phyloP scores from a whole-genome alignment of 2,888 invertebrate species.

The Leptura quadrifasciata region DNA sequence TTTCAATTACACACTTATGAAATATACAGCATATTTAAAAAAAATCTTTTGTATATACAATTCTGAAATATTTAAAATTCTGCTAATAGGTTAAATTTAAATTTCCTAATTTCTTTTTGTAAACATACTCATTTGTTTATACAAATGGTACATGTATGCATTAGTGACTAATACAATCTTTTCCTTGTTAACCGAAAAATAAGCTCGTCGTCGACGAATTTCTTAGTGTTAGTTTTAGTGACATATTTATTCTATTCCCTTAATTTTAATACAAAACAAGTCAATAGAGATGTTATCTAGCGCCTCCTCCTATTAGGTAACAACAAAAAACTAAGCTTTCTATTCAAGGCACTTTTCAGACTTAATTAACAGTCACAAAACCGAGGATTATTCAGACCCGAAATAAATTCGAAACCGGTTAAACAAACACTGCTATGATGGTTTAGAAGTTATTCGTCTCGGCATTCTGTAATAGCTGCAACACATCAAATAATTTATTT shows the following conservation, averaged over 20 bases:
- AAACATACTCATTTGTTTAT: neutral
- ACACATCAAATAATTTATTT: constrained; percentile 14
- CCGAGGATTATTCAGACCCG: constrained; percentile 10
- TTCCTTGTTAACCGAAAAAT: neutral
- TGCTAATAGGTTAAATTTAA: neutral
- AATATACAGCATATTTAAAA: no score
- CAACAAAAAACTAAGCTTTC: constrained; percentile 18
- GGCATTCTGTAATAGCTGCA: constrained; percentile 6
- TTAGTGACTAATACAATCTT: neutral
- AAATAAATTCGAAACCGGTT: constrained; percentile 22
- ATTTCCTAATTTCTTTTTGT: neutral
- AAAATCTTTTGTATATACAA: no score
- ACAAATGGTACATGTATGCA: neutral
- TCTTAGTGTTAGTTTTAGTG: neutral
- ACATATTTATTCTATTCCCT: neutral
- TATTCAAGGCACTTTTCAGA: constrained; percentile 11
- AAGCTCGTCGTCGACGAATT: neutral
- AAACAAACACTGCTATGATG: constrained; percentile 4
- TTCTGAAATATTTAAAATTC: no score
- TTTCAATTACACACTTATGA: no score
- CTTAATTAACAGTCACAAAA: constrained; percentile 24
- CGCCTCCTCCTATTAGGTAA: constrained; percentile 1
- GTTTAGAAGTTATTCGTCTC: neutral
- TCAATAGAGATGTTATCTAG: constrained; percentile 17
- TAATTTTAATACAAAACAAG: constrained; percentile 15